Base-by-base conservation (phyloP, 2,113 vertebrate species). In the Phalacrocorax aristotelis region DNA sequence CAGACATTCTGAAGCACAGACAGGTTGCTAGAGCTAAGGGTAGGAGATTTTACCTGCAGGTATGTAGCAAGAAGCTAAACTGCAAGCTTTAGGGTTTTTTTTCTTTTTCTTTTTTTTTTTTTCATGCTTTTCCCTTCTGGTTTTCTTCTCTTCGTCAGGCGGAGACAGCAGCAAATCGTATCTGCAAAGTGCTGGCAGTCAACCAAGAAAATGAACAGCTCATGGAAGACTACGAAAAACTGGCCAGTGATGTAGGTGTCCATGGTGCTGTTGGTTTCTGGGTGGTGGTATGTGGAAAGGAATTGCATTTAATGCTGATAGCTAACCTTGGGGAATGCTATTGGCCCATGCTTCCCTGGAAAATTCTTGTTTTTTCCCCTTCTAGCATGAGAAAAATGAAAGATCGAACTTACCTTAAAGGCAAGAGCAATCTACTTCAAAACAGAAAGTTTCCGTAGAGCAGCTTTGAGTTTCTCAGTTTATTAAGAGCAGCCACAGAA, bases 191-290 rank as follows among this genome's bases (percentile, higher is more conserved):
- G 94, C 98, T 99, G 98, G 99, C 99, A 20, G 99, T 99, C 93
- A 99, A 99, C 98, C 99, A 99, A 96, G 99, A 99, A 98, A 99
- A 99, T 1, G 99, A 99, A 89, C 99, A 99, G 98, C 99, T 99
- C 93, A 99, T 99, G 99, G 99, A 99, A 97, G 99, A 99, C 98
- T 99, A 99, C 11, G 99, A 99, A 98, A 99, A 99, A 98, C 98
- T 99, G 98, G 99, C 99, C 98, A 99, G 99, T 84, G 99, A 99
- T 98, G 99, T 99, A 99, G 98, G 99, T 99, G 92, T 91, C 95
- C 93, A 34, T 83, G 71, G 70, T 94, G 81, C 69, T 93, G 72
- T 95, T 88, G 61, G 32, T 91, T 96, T 94, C 88, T 95, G 84
- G 58, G 49, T 51, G 46, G 75, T 69, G 44, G 36, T 64, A 25